Percentiles rank a stretch among this genome's conserved stretches.
phyloP scores from a whole-genome alignment of 2,797 vertebrate species.

The Chloroceryle inda region DNA sequence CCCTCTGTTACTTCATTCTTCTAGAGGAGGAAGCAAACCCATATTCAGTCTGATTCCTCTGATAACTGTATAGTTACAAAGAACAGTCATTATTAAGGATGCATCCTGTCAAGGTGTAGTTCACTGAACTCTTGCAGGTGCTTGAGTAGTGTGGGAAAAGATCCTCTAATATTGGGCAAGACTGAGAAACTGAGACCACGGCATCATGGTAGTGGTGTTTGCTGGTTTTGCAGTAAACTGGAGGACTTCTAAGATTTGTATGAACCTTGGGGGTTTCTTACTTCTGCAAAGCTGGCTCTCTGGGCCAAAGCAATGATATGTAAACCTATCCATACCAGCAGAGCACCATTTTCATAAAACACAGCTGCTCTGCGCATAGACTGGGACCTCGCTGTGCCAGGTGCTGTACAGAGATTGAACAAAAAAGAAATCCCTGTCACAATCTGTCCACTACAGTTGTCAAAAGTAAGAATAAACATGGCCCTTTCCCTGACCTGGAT shows the following conservation, averaged over 20 bases:
- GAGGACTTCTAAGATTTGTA: neutral
- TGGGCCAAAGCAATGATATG: neutral
- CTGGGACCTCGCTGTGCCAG: neutral
- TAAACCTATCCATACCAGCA: neutral
- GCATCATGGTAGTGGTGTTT: accelerated
- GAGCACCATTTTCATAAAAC: neutral
- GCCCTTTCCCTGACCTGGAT: neutral
- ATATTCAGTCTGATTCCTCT: neutral
- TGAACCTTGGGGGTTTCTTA: neutral
- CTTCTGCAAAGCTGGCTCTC: neutral
- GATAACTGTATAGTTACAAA: accelerated
- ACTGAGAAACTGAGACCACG: neutral
- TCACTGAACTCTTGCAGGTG: neutral
- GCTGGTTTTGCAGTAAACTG: neutral
- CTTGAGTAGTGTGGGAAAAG: neutral
- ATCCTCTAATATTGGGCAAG: neutral
- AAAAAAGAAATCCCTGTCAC: neutral
- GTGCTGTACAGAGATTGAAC: neutral
- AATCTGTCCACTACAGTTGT: neutral
- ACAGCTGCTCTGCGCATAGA: neutral
- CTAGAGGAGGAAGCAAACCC: neutral
- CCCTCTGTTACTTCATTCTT: neutral
- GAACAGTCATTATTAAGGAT: neutral
- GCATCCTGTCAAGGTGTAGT: neutral
- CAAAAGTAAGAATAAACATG: neutral